These are phyloP conservation scores for Tricholaema leucomelas DNA, from an alignment of 2,113 vertebrate genomes.

Conservation along the genomic window DNA sequence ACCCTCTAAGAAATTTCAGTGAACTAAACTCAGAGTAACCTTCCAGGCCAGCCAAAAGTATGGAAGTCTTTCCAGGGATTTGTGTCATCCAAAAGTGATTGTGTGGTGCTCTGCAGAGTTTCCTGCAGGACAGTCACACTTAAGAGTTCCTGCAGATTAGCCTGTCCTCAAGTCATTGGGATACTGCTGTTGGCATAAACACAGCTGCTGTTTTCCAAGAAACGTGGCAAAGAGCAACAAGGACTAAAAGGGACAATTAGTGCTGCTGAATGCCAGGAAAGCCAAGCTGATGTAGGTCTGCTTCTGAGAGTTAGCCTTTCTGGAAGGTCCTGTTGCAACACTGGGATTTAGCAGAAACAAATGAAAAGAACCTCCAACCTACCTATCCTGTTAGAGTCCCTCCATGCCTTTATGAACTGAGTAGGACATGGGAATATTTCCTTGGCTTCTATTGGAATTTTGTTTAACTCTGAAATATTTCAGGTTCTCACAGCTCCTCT, in stretches of 20 bases:
- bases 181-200: conserved; percentile 77
- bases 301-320: conserved; percentile 42
- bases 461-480: background rate
- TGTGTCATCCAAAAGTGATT: conserved; percentile 50
- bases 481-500: background rate
- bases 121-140: conserved; percentile 72
- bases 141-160: conserved; percentile 77
- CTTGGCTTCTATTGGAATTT: too few species aligned
- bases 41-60: background rate
- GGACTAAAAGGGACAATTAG: conserved; percentile 73
- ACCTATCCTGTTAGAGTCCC: background rate
- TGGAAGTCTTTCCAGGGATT: conserved; percentile 61
- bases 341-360: conserved; percentile 32
- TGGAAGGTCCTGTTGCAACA: conserved; percentile 47
- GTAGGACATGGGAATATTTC: background rate
- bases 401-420: background rate
- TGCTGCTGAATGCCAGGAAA: conserved; percentile 65
- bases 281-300: conserved; percentile 56
- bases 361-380: background rate
- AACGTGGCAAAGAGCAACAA: conserved; percentile 77
- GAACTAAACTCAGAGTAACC: background rate
- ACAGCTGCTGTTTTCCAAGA: conserved; percentile 85
- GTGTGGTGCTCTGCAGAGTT: conserved; percentile 43
- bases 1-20: conserved; percentile 32
- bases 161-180: conserved; percentile 79